A percentile compares a stretch with the other conserved stretches of the same genome.
These are phyloP conservation scores for Schizopygopsis pylzovi DNA, from an alignment of 2,797 vertebrate species.

Conservation along the genomic window DNA sequence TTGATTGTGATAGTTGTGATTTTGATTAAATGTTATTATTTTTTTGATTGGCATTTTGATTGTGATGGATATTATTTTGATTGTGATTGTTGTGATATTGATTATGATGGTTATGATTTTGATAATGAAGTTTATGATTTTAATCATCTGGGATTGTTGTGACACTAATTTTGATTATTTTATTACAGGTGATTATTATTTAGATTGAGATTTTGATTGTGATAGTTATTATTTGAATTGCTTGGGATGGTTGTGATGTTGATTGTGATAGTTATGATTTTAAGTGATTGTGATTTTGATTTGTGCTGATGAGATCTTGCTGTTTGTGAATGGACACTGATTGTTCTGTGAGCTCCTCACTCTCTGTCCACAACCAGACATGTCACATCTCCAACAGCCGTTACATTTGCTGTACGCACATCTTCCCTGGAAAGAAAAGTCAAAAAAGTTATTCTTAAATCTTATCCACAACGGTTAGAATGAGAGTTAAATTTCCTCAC, in stretches of 20 bases:
- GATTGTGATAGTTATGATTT: not conserved
- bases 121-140: too few relatives aligned
- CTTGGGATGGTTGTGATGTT: too few relatives aligned
- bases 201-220: too few relatives aligned
- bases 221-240: too few relatives aligned
- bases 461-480: not conserved
- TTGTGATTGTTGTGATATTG: too few relatives aligned
- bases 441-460: not conserved
- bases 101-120: not conserved
- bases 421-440: conserved; percentile 80
- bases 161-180: too few relatives aligned
- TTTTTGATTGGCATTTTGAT: too few relatives aligned
- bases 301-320: not conserved
- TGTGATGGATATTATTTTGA: too few relatives aligned
- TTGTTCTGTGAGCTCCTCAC: conserved; percentile 76
- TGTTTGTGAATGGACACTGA: not conserved
- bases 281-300: not conserved
- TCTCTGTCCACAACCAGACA: conserved; percentile 96
- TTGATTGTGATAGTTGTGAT: too few relatives aligned
- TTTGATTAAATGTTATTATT: too few relatives aligned
- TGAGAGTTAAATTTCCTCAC: conserved; percentile 16
- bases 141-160: too few relatives aligned
- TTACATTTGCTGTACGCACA: conserved; percentile 90
- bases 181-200: too few relatives aligned
- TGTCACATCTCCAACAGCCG: conserved; percentile 88